phyloP scores from a whole-genome alignment of 2,797 vertebrate species.

The Knipowitschia caucasica region DNA sequence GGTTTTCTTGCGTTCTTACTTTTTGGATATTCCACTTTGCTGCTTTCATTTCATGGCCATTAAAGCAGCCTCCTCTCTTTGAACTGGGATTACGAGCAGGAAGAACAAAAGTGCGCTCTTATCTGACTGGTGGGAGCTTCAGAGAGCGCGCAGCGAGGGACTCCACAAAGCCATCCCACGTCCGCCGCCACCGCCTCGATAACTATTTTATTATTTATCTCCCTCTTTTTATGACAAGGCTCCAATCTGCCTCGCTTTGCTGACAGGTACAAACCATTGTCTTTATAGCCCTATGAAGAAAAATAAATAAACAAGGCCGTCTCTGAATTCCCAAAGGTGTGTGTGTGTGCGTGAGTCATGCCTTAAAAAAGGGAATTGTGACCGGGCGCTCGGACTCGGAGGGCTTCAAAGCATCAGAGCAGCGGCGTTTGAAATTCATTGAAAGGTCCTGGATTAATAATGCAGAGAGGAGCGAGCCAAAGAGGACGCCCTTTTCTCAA shows the following conservation, averaged over 20 bases:
- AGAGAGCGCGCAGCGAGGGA: slow-evolving; percentile 14
- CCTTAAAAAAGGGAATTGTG: slow-evolving; percentile 18
- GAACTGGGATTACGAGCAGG: slow-evolving; percentile 55
- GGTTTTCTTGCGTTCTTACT: not conserved
- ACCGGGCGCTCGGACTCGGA: slow-evolving; percentile 29
- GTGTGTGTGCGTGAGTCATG: slow-evolving; percentile 24
- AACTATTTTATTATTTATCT: slow-evolving; percentile 12
- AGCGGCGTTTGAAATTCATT: slow-evolving; percentile 70
- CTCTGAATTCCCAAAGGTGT: slow-evolving; percentile 30
- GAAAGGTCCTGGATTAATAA: slow-evolving; percentile 74
- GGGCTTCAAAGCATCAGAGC: slow-evolving; percentile 65
- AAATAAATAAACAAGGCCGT: slow-evolving; percentile 47
- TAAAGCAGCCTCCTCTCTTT: slow-evolving; percentile 48
- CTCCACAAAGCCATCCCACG: slow-evolving; percentile 17
- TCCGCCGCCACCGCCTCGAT: not conserved
- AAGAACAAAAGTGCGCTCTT: slow-evolving; percentile 52
- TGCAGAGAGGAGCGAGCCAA: slow-evolving; percentile 60
- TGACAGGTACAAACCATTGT: slow-evolving; percentile 34
- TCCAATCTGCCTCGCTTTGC: slow-evolving; percentile 18
- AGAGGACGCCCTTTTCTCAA: slow-evolving; percentile 49
- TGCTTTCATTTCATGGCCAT: slow-evolving; percentile 61
- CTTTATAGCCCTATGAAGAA: slow-evolving; percentile 22
- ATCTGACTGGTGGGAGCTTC: slow-evolving; percentile 38
- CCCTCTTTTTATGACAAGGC: slow-evolving; percentile 26
- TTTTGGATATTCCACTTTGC: slow-evolving; percentile 4